phyloP scores from a whole-genome alignment of 2,888 invertebrate genomes.

The Megamerina dolium region DNA sequence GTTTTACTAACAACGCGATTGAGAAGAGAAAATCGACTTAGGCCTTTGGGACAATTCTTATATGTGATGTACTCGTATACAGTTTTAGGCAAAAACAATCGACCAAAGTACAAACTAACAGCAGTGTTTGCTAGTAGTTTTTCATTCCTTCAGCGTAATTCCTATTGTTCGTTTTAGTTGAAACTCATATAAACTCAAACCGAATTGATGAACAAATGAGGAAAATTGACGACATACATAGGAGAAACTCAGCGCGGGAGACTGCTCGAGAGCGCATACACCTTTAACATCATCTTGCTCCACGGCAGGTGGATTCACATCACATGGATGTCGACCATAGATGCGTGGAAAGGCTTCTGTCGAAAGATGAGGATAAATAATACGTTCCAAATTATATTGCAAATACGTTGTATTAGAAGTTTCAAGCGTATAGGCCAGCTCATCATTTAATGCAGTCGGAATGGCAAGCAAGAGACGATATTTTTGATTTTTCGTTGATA shows the following conservation, averaged over 20 bases:
- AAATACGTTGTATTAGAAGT: constrained; percentile 41
- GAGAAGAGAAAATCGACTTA: too few relatives aligned
- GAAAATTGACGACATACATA: constrained; percentile 42
- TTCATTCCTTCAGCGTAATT: too few relatives aligned
- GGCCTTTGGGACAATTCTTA: too few relatives aligned
- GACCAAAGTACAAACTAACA: too few relatives aligned
- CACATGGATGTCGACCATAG: constrained; percentile 47
- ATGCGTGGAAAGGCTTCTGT: constrained; percentile 66
- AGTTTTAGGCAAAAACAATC: too few relatives aligned
- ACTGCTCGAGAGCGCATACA: constrained; percentile 33
- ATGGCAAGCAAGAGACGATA: constrained; percentile 66
- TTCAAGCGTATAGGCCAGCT: constrained; percentile 35
- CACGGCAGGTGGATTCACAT: constrained; percentile 42
- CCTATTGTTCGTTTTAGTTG: constrained; percentile 41
- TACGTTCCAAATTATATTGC: constrained; percentile 53
- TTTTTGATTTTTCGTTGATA: constrained; percentile 51
- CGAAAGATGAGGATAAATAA: constrained; percentile 72
- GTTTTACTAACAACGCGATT: too few relatives aligned
- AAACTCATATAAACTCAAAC: constrained; percentile 52
- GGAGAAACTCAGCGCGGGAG: constrained; percentile 29
- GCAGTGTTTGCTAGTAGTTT: too few relatives aligned
- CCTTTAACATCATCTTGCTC: constrained; percentile 36
- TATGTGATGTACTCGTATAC: too few relatives aligned
- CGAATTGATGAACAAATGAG: constrained; percentile 51
- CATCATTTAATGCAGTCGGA: constrained; percentile 60